Evolutionary conservation across 2,113 vertebrate genomes (phyloP).

Genomic region (Coryphaenoides rupestris): DNA sequence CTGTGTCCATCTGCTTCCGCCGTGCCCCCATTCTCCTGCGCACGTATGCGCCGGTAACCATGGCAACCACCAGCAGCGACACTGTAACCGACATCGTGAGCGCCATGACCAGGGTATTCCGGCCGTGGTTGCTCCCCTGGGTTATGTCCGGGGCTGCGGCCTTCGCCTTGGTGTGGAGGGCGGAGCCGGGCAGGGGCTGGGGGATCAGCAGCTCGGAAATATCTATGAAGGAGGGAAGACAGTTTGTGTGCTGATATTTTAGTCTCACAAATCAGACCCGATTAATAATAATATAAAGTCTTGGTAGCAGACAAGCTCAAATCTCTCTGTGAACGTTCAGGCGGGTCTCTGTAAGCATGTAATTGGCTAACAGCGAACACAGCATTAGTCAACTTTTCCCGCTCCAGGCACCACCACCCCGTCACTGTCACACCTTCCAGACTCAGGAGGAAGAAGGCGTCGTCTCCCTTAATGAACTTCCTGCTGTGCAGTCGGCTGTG

Average conservation of each 20-base stretch:
- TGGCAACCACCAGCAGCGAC: constrained; percentile 44
- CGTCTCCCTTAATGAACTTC: constrained; percentile 80
- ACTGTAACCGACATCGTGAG: constrained; percentile 55
- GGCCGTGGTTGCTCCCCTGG: constrained; percentile 23
- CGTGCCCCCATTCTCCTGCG: constrained; percentile 48
- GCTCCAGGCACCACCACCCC: no score
- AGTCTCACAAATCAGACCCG: no score
- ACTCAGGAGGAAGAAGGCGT: constrained; percentile 78
- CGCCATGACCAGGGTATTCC: constrained; percentile 15
- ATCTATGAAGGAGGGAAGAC: constrained; percentile 60
- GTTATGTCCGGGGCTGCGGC: constrained; percentile 38
- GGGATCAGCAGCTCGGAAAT: constrained; percentile 69
- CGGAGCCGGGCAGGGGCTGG: constrained; percentile 25
- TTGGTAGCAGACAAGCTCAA: no score
- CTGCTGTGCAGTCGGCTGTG: constrained; percentile 74
- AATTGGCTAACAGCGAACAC: no score
- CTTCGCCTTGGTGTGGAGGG: constrained; percentile 7
- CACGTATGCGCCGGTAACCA: constrained; percentile 61
- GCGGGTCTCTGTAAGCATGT: no score
- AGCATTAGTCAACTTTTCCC: no score
- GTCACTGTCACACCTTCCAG: constrained; percentile 74
- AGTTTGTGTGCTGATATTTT: background rate
- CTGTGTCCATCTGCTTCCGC: constrained; percentile 3
- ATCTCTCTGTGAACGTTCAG: no score
- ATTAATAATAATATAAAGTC: no score